phyloP scores from a whole-genome alignment of 2,797 vertebrate genomes.

The Phoebastria nigripes region DNA sequence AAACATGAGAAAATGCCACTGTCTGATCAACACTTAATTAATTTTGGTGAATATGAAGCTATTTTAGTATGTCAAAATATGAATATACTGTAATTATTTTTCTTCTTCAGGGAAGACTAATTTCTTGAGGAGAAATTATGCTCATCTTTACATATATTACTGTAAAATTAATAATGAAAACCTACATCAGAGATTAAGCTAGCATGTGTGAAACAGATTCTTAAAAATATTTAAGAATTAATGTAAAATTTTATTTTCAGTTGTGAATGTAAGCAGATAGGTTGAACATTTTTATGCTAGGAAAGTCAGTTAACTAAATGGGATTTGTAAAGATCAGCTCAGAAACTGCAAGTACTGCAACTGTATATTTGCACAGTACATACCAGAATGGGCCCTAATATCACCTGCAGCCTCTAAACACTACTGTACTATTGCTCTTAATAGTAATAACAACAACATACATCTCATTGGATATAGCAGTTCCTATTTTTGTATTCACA shows the following conservation, averaged over 20 bases:
- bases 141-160: constrained; percentile 48
- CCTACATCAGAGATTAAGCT: neutral
- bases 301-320: constrained; percentile 19
- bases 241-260: constrained; percentile 3
- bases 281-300: neutral
- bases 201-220: neutral
- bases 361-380: constrained; percentile 51
- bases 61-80: constrained; percentile 63
- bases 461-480: constrained; percentile 5
- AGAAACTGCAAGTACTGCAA: constrained; percentile 20
- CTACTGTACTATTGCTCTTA: constrained; percentile 39
- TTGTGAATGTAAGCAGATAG: neutral
- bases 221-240: constrained; percentile 1
- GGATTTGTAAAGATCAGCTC: constrained; percentile 42
- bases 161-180: constrained; percentile 39
- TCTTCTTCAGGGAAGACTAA: constrained; percentile 48
- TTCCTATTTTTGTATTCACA: constrained; percentile 51
- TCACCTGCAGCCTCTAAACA: constrained; percentile 58
- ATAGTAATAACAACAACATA: constrained; percentile 62
- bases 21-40: constrained; percentile 71
- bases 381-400: constrained; percentile 25
- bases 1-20: constrained; percentile 47
- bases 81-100: constrained; percentile 61
- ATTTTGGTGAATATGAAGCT: constrained; percentile 68
- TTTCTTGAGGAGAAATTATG: constrained; percentile 60